Base-by-base conservation (phyloP, 2,888 invertebrate species). In the Bombylius major region DNA sequence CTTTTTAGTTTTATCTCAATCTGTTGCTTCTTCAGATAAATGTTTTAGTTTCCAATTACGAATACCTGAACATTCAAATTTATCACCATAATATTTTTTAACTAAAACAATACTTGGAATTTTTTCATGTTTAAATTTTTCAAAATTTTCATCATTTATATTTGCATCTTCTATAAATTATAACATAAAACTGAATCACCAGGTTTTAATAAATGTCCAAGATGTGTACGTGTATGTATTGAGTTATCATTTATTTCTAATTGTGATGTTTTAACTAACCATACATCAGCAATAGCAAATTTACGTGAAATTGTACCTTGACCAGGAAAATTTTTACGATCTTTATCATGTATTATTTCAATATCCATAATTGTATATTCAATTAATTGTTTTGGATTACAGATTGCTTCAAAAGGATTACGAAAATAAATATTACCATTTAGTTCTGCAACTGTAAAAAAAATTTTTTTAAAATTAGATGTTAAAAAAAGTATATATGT, bases 321-420 rank as follows among this genome's bases (percentile, higher is more conserved):
- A 0, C 95, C 96, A 1, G 90, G 89, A 69, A 90, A 91, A 53
- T 78, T 75, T 68, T 83, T 85, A 63, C 83, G 82, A 64, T 93
- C 87, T 72, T 87, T 79, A 11, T 75, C 69, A 56, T 63, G 59
- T 9, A 75, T 69, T 4, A 71, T 58, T 54, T 97, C 97, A 57
- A 93, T 83, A 68, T 99, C 91, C 89, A 99, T 93, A 1, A 99
- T 91, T 65, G 91, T 82, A 69, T 89, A 99, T 70, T 97, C 92
- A 1, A 86, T 83, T 59, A 98, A 75, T 67, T 95, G 92, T 69
- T 91, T 94, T 0, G 93, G 90, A 69, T 89, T 87, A 67, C 92
- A 94, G 59, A 99, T 84, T 34, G 87, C 82, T 54, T 82, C 81
- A 70, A 98, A 98, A 5, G 92, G 90, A 59, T 84, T 76, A 61